Evolutionary conservation across 2,113 vertebrate species (phyloP), one percentile per base, ranked within the genome.

Genomic region (Rutilus rutilus): DNA sequence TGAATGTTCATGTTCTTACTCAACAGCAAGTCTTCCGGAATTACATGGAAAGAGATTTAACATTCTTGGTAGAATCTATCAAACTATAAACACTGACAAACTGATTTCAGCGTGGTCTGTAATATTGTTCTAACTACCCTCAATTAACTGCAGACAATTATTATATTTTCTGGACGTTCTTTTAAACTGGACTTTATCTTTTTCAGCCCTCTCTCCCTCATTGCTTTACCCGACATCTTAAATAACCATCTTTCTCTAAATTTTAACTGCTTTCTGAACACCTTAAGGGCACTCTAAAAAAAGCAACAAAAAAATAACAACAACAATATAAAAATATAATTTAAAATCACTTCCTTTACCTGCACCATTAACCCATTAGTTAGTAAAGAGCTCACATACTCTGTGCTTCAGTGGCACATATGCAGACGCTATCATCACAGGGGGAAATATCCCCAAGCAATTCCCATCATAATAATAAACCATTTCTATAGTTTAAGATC

Each of bases 401-500:
- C 60, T 33, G 79, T 52, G 73, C 82, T 62, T 52, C 21, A 83
- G 75, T 81, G 50, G 33, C 82, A 54, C 82, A 54, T 76, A 27
- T 86, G 62, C 57, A 74, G 23, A 84, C 25, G 87, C 85, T 82
- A 52, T 27, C 14, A 52, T 50, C 54, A 25, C 8, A 2, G 39
- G 12, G 47, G 36, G 23, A 84, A 47, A 39, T 25, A 59, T 78
- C 87, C 80, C 88, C 81, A 67, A 78, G 82, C 50, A 89, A 83
- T 88, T 81, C 82, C 57, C 52, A 47, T 84, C 76, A 86, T 75
- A 76, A 90, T 86, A 69, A 90, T 84, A 88, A 84, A 78, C 82
- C 78, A 86, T 81, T 79, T 90, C 75, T 80, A 73, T 60, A 23
- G 74, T 86, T 87, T 84, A 85, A 92, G 85, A 86, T 88, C 88